These are phyloP conservation scores for Thymelicus lineola DNA, from an alignment of 2,888 invertebrate genomes.

Conservation along the genomic window DNA sequence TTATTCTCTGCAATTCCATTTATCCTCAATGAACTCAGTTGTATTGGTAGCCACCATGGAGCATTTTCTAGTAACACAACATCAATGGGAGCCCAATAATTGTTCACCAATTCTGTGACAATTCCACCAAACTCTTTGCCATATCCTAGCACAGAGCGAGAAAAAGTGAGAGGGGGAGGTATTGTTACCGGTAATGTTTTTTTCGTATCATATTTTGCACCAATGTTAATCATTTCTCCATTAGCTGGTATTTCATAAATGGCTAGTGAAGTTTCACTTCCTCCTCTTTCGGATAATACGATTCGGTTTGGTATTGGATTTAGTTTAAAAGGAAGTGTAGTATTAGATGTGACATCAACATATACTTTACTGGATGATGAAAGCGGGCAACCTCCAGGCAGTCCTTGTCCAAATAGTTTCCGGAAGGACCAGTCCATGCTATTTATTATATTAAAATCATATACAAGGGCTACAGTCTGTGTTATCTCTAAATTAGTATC, in stretches of 20 bases:
- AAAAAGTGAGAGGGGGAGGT: constrained; percentile 90
- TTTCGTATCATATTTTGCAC: constrained; percentile 81
- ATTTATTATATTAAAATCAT: constrained; percentile 89
- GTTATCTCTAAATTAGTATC: constrained; percentile 91
- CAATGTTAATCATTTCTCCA: constrained; percentile 88
- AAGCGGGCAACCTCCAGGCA: constrained; percentile 93
- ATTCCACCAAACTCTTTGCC: constrained; percentile 97
- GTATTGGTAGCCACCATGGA: constrained; percentile 95
- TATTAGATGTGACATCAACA: constrained; percentile 90
- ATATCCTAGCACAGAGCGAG: constrained; percentile 93
- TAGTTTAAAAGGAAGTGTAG: constrained; percentile 86
- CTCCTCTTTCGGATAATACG: constrained; percentile 88
- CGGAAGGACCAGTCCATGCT: constrained; percentile 94
- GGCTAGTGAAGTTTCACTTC: constrained; percentile 87
- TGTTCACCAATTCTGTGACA: constrained; percentile 93
- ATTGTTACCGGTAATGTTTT: constrained; percentile 79
- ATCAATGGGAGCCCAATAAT: constrained; percentile 90
- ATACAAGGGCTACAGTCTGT: constrained; percentile 94
- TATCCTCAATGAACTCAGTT: constrained; percentile 93
- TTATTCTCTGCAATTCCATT: constrained; percentile 86
- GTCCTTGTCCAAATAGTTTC: constrained; percentile 93
- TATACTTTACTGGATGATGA: constrained; percentile 92
- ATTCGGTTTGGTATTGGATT: constrained; percentile 86
- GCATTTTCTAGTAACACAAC: constrained; percentile 95
- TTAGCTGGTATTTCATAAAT: constrained; percentile 88